A percentile compares a stretch with the other conserved stretches of the same genome.
Evolutionary conservation across 2,113 vertebrate genomes (phyloP).

Genomic region (Euleptes europaea): DNA sequence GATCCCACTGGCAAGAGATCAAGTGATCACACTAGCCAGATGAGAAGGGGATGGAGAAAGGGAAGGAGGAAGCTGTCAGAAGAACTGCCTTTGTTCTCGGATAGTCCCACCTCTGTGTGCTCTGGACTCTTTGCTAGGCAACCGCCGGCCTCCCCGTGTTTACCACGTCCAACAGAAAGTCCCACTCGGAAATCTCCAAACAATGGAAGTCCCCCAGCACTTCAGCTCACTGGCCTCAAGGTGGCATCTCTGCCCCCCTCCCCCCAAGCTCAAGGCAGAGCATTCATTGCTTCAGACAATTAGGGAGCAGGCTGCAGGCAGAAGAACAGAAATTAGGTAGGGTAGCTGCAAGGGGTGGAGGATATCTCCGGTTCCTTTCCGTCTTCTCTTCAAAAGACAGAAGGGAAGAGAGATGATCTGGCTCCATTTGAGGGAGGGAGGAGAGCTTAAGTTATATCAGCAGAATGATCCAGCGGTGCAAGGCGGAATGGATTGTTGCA

Average conservation of each 20-base stretch:
- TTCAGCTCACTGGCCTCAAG: background rate
- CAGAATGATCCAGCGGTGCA: background rate
- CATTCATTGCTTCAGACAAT: no score
- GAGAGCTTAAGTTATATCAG: background rate
- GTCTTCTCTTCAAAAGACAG: background rate
- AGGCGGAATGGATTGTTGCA: no score
- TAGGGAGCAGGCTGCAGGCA: background rate
- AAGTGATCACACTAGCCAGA: background rate
- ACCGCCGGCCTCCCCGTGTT: background rate
- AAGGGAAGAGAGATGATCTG: background rate
- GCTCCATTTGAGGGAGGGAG: background rate
- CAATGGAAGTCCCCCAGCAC: background rate
- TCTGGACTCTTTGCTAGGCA: background rate
- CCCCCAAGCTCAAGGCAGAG: background rate
- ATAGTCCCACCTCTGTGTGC: background rate
- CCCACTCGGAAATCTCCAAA: background rate
- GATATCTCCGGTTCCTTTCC: background rate
- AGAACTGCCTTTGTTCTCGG: conserved; percentile 36
- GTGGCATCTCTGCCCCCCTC: background rate
- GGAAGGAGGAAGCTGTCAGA: background rate
- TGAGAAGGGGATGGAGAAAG: background rate
- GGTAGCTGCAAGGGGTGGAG: no score
- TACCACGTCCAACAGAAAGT: background rate
- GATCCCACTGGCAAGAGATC: background rate
- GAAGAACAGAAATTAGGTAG: background rate